Base-by-base conservation (phyloP, 2,888 invertebrate species). In the Scaptomyza polygonia region DNA sequence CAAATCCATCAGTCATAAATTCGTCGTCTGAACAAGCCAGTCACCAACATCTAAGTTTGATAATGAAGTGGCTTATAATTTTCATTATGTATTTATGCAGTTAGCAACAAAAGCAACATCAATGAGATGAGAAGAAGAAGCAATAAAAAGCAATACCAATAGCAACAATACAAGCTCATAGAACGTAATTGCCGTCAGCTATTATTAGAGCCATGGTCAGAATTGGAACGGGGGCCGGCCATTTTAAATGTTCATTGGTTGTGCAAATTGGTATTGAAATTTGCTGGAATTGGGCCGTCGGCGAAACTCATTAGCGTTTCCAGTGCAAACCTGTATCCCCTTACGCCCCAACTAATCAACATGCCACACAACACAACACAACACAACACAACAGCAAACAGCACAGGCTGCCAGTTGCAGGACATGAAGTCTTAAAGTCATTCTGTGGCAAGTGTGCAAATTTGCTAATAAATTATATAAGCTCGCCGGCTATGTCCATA, bases 31-130 rank as follows among this genome's bases (percentile, higher is more conserved):
- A 43, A 48, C 14, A 27, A 21, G 30, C 69, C 69, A 55, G 45
- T 47, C 73, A 56, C 53, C 70, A 54, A 68, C 81, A 79, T 80
- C 86, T 80, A 86, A 84, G 79, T 82, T 82, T 80, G 87, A 86
- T 85, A 85, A 86, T 86, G 82, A 86, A 85, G 80, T 86, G 68
- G 77, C 72, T 86, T 82, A 82, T 85, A 80, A 84, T 86, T 86
- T 82, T 66, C 79, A 84, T 86, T 84, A 77, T 73, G 32, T 48
- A 32, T 21, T 9, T 32, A 68, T 67, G 66, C 67, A 56, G 58
- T 70, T 77, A 72, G 58, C 75, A 85, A 72, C 61, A 57, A 51
- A 34, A 52, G 30, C 56, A 44, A 36, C 51, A 53, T 45, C 16
- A 49, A 67, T 61, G 45, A 16, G 39, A 39, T 36, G 44, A 48